phyloP scores from a whole-genome alignment of 2,797 vertebrate species.

The Hypotaenidia philippensis region DNA sequence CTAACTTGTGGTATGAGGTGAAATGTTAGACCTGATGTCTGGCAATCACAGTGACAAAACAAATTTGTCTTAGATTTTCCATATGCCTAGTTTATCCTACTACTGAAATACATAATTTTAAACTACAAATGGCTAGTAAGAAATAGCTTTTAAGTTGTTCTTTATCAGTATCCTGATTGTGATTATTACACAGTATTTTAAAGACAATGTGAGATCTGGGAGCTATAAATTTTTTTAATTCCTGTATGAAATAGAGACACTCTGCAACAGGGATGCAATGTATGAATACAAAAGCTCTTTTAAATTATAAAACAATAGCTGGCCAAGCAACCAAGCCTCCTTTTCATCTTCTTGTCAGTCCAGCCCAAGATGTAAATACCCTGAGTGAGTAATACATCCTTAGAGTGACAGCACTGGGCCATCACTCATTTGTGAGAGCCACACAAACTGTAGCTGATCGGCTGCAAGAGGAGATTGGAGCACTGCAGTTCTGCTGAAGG shows the following conservation, averaged over 20 bases:
- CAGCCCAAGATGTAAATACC: slow-evolving; percentile 29
- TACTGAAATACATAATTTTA: not conserved
- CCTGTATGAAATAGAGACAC: slow-evolving; percentile 19
- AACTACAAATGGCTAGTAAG: not conserved
- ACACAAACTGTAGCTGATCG: not conserved
- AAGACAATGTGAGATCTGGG: slow-evolving; percentile 1
- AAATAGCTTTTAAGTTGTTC: not conserved
- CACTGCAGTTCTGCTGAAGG: not conserved
- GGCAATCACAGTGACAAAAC: not conserved
- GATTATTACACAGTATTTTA: slow-evolving; percentile 15
- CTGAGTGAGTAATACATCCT: slow-evolving; percentile 34
- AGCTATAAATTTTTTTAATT: not conserved
- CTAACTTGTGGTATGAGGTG: not conserved
- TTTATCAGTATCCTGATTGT: not conserved
- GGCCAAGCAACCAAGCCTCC: not conserved
- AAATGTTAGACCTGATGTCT: not conserved
- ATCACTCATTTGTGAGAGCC: slow-evolving; percentile 45
- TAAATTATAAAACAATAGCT: slow-evolving; percentile 52
- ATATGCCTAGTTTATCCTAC: not conserved
- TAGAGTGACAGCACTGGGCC: not conserved
- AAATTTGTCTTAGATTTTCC: not conserved
- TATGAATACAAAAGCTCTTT: slow-evolving; percentile 39
- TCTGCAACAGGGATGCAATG: not conserved
- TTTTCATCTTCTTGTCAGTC: slow-evolving; percentile 49
- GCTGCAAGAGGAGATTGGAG: not conserved